phyloP scores from a whole-genome alignment of 2,113 vertebrate species.

The Ceyx melanurus region DNA sequence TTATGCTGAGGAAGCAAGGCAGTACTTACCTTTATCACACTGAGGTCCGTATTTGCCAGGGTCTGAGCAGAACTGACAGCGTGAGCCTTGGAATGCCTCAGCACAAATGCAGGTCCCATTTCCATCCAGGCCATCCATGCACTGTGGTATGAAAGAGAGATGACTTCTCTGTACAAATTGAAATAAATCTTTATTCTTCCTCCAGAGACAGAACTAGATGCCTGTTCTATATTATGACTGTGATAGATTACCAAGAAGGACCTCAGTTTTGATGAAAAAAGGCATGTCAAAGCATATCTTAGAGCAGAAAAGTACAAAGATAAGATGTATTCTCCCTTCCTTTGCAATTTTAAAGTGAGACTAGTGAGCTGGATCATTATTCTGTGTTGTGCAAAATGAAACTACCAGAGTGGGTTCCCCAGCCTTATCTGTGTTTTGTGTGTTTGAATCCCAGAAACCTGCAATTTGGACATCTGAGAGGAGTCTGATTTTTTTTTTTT shows the following conservation, averaged over 20 bases:
- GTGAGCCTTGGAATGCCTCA: slow-evolving; percentile 81
- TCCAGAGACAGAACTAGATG: neutral
- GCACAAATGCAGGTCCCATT: slow-evolving; percentile 86
- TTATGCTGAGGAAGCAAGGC: neutral
- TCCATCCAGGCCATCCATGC: slow-evolving; percentile 80
- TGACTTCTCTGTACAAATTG: neutral
- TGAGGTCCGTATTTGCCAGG: slow-evolving; percentile 78
- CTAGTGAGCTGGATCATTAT: neutral
- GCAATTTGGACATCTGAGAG: neutral
- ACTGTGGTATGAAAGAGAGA: slow-evolving; percentile 68
- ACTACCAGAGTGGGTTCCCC: neutral
- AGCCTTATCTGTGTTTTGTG: neutral
- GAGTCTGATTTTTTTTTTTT: fast-evolving
- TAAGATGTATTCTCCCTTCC: neutral
- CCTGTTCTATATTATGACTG: neutral
- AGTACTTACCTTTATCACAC: slow-evolving; percentile 83
- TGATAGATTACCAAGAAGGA: neutral
- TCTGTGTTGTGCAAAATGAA: neutral
- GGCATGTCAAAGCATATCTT: neutral
- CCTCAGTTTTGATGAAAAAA: neutral
- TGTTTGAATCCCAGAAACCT: neutral
- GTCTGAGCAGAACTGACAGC: slow-evolving; percentile 86
- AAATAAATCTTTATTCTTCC: neutral
- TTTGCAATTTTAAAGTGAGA: neutral
- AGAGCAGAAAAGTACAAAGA: too few relatives aligned